phyloP scores from a whole-genome alignment of 2,888 invertebrate genomes.

The Parthenolecanium corni region DNA sequence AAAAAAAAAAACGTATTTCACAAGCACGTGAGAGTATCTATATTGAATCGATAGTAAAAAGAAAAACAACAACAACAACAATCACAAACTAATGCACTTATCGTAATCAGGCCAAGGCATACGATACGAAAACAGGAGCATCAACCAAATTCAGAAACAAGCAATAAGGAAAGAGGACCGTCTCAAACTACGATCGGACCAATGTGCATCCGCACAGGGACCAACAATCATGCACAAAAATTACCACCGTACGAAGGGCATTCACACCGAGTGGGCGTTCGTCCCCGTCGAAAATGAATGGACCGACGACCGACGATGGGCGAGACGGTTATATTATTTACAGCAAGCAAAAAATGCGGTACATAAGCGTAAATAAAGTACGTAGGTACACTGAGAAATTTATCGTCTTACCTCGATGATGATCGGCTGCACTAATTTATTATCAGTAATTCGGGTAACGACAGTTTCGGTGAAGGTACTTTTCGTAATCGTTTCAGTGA shows the following conservation, averaged over 20 bases:
- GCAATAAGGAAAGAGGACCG: no score
- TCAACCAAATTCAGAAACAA: no score
- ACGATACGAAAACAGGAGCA: no score
- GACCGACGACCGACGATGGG: no score
- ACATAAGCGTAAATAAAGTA: background rate
- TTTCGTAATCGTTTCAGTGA: slow-evolving; percentile 91
- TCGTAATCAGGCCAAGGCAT: background rate
- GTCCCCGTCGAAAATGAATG: background rate
- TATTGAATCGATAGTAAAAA: slow-evolving; percentile 4
- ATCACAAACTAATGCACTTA: slow-evolving; percentile 26
- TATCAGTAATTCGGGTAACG: slow-evolving; percentile 86
- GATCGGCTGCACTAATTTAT: slow-evolving; percentile 71
- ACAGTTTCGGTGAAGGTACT: slow-evolving; percentile 91
- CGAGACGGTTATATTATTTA: background rate
- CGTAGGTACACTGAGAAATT: no score
- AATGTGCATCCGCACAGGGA: no score
- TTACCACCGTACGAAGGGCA: background rate
- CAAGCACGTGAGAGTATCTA: background rate
- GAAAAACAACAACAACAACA: no score
- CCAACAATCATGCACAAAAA: background rate
- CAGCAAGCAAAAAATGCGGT: slow-evolving; percentile 2
- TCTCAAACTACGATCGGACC: no score
- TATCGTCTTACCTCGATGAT: slow-evolving; percentile 83
- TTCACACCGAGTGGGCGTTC: background rate
- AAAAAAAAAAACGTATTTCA: slow-evolving; percentile 2